phyloP scores from a whole-genome alignment of 2,888 invertebrate genomes.

The Drosophila ezoana region DNA sequence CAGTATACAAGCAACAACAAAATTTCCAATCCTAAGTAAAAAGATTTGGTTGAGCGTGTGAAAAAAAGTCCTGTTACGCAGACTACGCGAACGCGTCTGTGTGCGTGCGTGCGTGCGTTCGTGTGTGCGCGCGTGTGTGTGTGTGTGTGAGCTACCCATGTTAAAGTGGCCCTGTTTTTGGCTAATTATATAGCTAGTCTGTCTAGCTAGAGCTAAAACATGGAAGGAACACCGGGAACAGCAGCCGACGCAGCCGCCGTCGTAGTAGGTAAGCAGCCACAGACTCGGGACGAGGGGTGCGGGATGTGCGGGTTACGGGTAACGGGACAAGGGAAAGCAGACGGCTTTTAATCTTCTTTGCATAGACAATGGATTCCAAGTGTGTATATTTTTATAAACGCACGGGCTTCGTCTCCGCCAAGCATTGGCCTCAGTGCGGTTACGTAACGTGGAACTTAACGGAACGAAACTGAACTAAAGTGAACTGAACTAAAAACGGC shows the following conservation, averaged over 20 bases:
- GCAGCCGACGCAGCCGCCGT: conserved; percentile 36
- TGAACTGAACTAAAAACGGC: conserved; percentile 7
- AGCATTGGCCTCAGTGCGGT: conserved; percentile 51
- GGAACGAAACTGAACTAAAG: conserved; percentile 1
- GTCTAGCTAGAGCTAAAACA: conserved; percentile 66
- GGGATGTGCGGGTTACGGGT: not conserved
- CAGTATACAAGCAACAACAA: conserved; percentile 41
- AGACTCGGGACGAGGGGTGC: not conserved
- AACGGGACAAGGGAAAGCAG: conserved; percentile 26
- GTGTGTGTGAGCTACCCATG: conserved; percentile 44
- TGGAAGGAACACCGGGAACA: conserved; percentile 65
- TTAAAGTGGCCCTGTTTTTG: conserved; percentile 65
- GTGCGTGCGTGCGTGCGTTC: conserved; percentile 27
- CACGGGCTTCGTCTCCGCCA: conserved; percentile 35
- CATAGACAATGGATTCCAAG: conserved; percentile 55
- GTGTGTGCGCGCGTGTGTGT: conserved; percentile 12
- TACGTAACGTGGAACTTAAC: conserved; percentile 65
- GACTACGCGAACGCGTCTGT: conserved; percentile 13
- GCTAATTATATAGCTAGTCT: conserved; percentile 69
- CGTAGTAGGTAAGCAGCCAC: conserved; percentile 55
- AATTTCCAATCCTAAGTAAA: conserved; percentile 29
- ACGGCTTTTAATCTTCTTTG: conserved; percentile 33
- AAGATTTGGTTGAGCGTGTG: conserved; percentile 5
- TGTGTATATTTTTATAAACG: conserved; percentile 69
- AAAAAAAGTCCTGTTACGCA: conserved; percentile 46